phyloP scores from a whole-genome alignment of 2,888 invertebrate species.

The Mimachlamys varia region DNA sequence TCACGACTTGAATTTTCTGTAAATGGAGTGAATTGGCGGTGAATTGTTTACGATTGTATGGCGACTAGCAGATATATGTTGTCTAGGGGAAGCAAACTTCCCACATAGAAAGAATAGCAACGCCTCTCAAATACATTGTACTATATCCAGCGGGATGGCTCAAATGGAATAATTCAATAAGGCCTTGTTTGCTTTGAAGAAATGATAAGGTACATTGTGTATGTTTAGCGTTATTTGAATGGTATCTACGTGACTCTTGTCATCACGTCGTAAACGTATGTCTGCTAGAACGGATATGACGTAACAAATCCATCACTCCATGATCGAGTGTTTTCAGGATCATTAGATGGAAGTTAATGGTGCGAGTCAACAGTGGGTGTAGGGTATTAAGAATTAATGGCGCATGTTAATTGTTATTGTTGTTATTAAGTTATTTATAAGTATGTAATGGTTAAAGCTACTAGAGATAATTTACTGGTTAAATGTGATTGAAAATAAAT shows the following conservation, averaged over 20 bases:
- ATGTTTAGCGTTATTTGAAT: background rate
- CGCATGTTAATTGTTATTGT: too few relatives aligned
- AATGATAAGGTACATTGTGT: background rate
- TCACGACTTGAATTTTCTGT: background rate
- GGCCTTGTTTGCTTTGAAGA: background rate
- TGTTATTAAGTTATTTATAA: too few relatives aligned
- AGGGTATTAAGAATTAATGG: too few relatives aligned
- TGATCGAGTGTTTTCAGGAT: background rate
- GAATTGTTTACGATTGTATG: background rate
- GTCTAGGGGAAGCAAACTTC: background rate
- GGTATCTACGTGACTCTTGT: background rate
- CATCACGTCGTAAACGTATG: background rate
- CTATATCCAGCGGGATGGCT: background rate
- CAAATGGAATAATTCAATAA: constrained; percentile 13
- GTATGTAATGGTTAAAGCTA: too few relatives aligned
- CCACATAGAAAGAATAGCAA: background rate
- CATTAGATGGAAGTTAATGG: background rate
- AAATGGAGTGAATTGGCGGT: background rate
- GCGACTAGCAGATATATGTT: background rate
- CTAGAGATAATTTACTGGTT: too few relatives aligned
- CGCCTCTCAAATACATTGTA: background rate
- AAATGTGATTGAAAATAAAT: too few relatives aligned
- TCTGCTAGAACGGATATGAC: background rate
- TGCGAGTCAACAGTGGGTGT: too few relatives aligned
- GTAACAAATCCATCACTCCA: background rate